A percentile compares a stretch with the other conserved stretches of the same genome.
Evolutionary conservation across 2,888 invertebrate genomes (phyloP).

Genomic region (Ormyrus pomaceus): DNA sequence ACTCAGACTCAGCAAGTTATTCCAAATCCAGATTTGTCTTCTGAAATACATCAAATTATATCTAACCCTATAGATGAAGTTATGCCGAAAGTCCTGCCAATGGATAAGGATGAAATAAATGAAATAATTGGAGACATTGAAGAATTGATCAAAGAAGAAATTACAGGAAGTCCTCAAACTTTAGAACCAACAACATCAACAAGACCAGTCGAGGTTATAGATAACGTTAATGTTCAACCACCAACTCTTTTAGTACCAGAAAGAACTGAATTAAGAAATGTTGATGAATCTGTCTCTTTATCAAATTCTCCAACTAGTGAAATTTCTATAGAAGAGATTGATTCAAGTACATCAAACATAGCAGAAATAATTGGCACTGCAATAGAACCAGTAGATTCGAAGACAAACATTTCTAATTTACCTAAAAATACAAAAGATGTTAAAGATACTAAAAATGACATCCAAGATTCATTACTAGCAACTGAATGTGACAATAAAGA

Average conservation of each 20-base stretch:
- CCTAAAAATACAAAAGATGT: slow-evolving; percentile 5
- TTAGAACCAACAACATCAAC: slow-evolving; percentile 24
- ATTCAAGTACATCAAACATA: slow-evolving; percentile 77
- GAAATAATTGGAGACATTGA: slow-evolving; percentile 74
- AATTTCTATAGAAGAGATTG: slow-evolving; percentile 78
- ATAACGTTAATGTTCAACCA: slow-evolving; percentile 58
- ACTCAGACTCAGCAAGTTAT: slow-evolving; percentile 14
- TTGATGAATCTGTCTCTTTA: slow-evolving; percentile 74
- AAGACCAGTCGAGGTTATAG: slow-evolving; percentile 57
- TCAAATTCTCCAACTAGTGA: slow-evolving; percentile 77
- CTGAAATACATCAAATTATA: slow-evolving; percentile 62
- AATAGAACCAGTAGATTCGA: slow-evolving; percentile 59
- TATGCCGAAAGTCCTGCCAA: slow-evolving; percentile 71
- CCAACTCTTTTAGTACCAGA: slow-evolving; percentile 59
- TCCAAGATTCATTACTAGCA: slow-evolving; percentile 1
- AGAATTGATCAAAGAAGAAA: slow-evolving; percentile 72
- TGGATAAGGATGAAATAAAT: slow-evolving; percentile 73
- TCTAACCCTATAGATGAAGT: slow-evolving; percentile 70
- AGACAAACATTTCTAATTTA: slow-evolving; percentile 1
- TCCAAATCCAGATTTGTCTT: slow-evolving; percentile 22
- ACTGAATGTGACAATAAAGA: slow-evolving; percentile 8
- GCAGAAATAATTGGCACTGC: slow-evolving; percentile 77
- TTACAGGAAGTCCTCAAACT: slow-evolving; percentile 61
- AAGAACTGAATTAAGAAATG: slow-evolving; percentile 74
- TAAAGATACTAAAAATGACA: background rate